Evolutionary conservation across 2,113 vertebrate species (phyloP).

Genomic region (Orycteropus afer): DNA sequence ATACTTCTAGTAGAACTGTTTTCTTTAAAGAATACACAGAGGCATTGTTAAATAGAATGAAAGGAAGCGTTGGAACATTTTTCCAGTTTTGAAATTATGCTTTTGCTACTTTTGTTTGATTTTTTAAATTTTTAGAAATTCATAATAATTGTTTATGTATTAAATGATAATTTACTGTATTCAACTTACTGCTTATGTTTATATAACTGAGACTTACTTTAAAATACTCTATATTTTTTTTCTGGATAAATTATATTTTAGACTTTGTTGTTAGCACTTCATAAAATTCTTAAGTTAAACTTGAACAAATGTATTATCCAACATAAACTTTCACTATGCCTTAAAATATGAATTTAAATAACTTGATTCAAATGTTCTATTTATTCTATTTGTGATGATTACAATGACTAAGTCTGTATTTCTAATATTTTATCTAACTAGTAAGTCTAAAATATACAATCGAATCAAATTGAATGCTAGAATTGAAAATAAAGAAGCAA

Average conservation of each 20-base stretch:
- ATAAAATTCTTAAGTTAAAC: slow-evolving; percentile 37
- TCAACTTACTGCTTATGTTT: slow-evolving; percentile 43
- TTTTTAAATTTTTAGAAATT: slow-evolving; percentile 32
- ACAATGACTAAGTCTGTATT: slow-evolving; percentile 17
- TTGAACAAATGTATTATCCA: slow-evolving; percentile 38
- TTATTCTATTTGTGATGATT: slow-evolving; percentile 56
- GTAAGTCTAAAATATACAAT: background rate
- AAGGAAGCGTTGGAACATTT: slow-evolving; percentile 48
- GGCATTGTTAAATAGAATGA: background rate
- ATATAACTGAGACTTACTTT: slow-evolving; percentile 21
- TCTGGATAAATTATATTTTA: slow-evolving; percentile 39
- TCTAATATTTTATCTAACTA: slow-evolving; percentile 18
- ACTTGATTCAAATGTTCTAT: slow-evolving; percentile 12
- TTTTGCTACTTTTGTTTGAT: slow-evolving; percentile 43
- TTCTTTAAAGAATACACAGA: background rate
- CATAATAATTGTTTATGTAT: slow-evolving; percentile 19
- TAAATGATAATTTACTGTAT: slow-evolving; percentile 35
- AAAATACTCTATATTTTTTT: slow-evolving; percentile 37
- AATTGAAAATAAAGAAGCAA: background rate
- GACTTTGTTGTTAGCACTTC: background rate
- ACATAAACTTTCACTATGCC: background rate
- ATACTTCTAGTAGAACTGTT: slow-evolving; percentile 28
- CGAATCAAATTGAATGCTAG: slow-evolving; percentile 2
- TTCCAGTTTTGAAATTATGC: background rate
- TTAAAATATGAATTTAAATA: slow-evolving; percentile 31